Percentiles rank a stretch among this genome's conserved stretches.
Evolutionary conservation across 2,113 vertebrate genomes (phyloP).

Genomic region (Lophochroa leadbeateri): DNA sequence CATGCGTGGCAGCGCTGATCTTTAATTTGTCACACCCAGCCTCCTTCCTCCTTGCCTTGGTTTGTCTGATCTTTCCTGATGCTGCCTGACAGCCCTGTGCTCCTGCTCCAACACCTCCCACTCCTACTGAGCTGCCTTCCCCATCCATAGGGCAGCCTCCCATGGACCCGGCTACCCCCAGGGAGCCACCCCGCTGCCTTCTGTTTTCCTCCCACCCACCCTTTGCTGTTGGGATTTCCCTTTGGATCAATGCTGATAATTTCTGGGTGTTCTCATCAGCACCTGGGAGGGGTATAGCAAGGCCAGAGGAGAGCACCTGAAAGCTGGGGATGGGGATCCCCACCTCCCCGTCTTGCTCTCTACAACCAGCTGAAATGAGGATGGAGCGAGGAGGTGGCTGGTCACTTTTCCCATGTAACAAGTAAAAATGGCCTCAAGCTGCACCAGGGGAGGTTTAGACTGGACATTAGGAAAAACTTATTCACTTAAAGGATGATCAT

Average conservation of each 20-base stretch:
- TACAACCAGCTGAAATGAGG: neutral
- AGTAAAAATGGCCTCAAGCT: neutral
- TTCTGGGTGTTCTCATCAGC: neutral
- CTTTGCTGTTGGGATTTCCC: neutral
- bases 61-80: neutral
- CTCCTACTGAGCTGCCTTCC: neutral
- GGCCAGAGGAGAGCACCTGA: fast-evolving
- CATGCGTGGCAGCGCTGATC: neutral
- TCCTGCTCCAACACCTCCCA: neutral
- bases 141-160: neutral
- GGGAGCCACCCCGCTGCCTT: fast-evolving
- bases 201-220: too few relatives aligned
- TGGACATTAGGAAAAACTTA: neutral
- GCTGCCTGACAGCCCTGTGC: neutral
- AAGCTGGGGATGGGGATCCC: fast-evolving
- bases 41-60: neutral
- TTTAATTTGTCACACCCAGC: slow-evolving; percentile 55
- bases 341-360: too few relatives aligned
- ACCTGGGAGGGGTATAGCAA: neutral
- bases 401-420: neutral
- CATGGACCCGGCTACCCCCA: fast-evolving
- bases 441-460: neutral
- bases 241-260: neutral
- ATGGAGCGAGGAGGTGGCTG: neutral
- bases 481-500: neutral